Evolutionary conservation across 2,888 invertebrate species (phyloP), one percentile per base, ranked within the genome.

Genomic region (Ichneumon xanthorius): DNA sequence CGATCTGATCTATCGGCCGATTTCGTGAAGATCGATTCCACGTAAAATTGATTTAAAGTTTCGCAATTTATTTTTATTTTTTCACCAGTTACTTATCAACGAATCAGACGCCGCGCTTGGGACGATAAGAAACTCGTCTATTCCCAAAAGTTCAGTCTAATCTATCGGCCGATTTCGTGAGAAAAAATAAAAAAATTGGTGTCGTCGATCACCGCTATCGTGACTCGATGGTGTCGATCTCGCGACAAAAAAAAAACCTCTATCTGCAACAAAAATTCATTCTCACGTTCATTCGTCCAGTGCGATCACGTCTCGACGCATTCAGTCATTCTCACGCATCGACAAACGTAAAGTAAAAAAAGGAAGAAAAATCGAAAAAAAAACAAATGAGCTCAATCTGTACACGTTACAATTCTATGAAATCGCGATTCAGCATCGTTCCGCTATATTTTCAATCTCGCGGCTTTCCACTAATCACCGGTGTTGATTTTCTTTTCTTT

Each of bases 401-500:
- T 73, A 73, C 72, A 73, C 37, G 40, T 73, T 55, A 58, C 37
- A 58, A 6, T 73, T 73, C 72, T 73, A 53, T 19, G 33, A 19
- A 71, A 30, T 71, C 53, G 33, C 30, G 53, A 30, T 14, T 30
- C 53, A 30, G 53, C 53, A 4, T 53, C 71, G 33, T n/a, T 33
- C n/a, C 55, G 55, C 71, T 19, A 61, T 72, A 6, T 30, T 55
- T 33, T 58, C 45, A 22, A 33, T 45, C 14, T 68, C 53, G 16
- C 30, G 6, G 30, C 50, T 50, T n/a, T 71, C 9, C 70, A 53
- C 48, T 53, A 53, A 11, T 48, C 68, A 48, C 68, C 14, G 14
- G 22, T 22, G 14, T 45, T 7, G 16, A 16, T 48, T 48, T 16
- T 70, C 5, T 48, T 30, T 4, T 70, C n/a, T 16, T 26, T 30